A percentile compares a stretch with the other conserved stretches of the same genome.
Evolutionary conservation across 2,797 vertebrate genomes (phyloP).

Genomic region (Tapera naevia): DNA sequence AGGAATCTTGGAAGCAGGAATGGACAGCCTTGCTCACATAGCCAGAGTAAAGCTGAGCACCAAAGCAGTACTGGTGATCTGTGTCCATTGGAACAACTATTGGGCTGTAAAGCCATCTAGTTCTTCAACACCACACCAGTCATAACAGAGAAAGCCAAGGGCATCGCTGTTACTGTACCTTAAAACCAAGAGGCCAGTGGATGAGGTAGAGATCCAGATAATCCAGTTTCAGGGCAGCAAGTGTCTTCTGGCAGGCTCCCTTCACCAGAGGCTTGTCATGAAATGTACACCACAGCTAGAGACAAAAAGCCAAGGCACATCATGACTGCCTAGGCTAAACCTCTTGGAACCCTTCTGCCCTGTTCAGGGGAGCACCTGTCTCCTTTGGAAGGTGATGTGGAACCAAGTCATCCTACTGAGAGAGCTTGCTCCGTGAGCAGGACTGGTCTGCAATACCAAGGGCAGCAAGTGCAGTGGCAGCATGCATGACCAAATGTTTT

Average conservation of each 20-base stretch:
- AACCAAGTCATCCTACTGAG: not conserved
- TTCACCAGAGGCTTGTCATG: slow-evolving; percentile 79
- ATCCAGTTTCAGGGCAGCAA: slow-evolving; percentile 77
- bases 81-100: not conserved
- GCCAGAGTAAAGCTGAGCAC: not conserved
- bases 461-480: rapidly evolving
- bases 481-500: rapidly evolving
- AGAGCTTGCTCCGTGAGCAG: not conserved
- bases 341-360: not conserved
- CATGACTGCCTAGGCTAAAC: not conserved
- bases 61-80: not conserved
- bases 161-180: not conserved
- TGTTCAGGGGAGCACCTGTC: not conserved
- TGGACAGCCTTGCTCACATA: not conserved
- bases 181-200: slow-evolving; percentile 76
- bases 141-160: not conserved
- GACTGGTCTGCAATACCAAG: rapidly evolving
- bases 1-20: not conserved
- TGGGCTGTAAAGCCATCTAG: not conserved
- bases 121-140: not conserved
- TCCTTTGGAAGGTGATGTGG: not conserved
- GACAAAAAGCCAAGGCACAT: not conserved
- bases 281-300: slow-evolving; percentile 81
- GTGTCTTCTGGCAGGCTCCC: slow-evolving; percentile 77
- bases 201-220: slow-evolving; percentile 85